Evolutionary conservation across 2,113 vertebrate genomes (phyloP).

Genomic region (Zosterops pallidus): DNA sequence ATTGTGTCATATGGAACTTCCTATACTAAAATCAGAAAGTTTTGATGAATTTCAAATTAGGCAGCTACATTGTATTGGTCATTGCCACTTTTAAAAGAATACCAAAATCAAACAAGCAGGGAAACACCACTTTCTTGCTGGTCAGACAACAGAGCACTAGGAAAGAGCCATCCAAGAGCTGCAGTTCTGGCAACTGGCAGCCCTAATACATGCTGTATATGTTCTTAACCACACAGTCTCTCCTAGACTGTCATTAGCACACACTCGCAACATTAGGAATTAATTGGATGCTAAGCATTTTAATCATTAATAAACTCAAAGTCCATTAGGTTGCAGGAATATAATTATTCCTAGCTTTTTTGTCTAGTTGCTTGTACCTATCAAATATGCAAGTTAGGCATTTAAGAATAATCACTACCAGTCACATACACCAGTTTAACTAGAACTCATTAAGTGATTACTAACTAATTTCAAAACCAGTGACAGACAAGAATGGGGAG

Average conservation of each 20-base stretch:
- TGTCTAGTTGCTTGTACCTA: not conserved
- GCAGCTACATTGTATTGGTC: not conserved
- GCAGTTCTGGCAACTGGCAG: not conserved
- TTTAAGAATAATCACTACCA: not conserved
- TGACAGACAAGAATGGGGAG: not conserved
- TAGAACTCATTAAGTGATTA: not conserved
- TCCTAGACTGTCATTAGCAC: not conserved
- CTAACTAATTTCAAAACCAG: not conserved
- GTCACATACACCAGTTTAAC: not conserved
- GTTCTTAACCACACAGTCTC: not conserved
- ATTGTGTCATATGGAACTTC: not conserved
- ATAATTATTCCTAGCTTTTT: not conserved
- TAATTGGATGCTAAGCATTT: not conserved
- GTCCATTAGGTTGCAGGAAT: not conserved
- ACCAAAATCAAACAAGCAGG: not conserved
- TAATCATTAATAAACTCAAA: not conserved
- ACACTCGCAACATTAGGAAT: not conserved
- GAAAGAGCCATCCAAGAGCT: not conserved
- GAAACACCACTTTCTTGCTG: not conserved
- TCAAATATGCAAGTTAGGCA: not conserved
- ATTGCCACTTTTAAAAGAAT: not conserved
- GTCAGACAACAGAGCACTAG: not conserved
- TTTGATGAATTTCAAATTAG: not conserved
- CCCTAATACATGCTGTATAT: rapidly evolving
- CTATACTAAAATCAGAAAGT: not conserved